A percentile compares a stretch with the other conserved stretches of the same genome.
Evolutionary conservation across 2,113 vertebrate species (phyloP).

Genomic region (Dicaeum eximium): DNA sequence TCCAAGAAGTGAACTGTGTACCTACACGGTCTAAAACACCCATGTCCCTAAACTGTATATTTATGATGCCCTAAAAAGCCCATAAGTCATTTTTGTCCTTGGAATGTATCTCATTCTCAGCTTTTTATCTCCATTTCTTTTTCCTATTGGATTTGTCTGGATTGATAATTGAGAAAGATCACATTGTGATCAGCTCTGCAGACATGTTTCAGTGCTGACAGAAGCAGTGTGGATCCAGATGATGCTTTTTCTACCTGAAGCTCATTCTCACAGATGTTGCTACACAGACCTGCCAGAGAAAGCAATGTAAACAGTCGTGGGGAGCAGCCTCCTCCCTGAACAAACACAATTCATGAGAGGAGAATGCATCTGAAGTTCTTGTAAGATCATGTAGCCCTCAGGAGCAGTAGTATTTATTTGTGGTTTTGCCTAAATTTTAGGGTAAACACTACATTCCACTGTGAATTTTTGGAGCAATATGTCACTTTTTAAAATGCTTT

Average conservation of each 20-base stretch:
- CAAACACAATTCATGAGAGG: neutral
- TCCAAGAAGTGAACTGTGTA: neutral
- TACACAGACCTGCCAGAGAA: neutral
- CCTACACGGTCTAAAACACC: neutral
- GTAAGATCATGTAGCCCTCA: neutral
- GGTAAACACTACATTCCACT: neutral
- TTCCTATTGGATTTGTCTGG: neutral
- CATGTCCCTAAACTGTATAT: neutral
- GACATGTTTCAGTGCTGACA: neutral
- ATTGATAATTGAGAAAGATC: neutral
- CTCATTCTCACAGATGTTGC: neutral
- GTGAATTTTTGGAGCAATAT: neutral
- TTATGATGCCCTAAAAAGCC: neutral
- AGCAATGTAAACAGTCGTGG: neutral
- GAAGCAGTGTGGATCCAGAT: neutral
- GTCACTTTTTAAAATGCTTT: neutral
- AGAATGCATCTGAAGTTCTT: neutral
- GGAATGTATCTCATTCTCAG: neutral
- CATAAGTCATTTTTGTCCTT: neutral
- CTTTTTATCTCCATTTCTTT: neutral
- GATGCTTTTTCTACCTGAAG: neutral
- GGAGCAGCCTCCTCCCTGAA: neutral
- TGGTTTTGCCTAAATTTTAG: neutral
- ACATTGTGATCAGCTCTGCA: neutral
- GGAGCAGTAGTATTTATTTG: neutral